phyloP scores from a whole-genome alignment of 2,888 invertebrate species.

The Pseudoips prasinana region DNA sequence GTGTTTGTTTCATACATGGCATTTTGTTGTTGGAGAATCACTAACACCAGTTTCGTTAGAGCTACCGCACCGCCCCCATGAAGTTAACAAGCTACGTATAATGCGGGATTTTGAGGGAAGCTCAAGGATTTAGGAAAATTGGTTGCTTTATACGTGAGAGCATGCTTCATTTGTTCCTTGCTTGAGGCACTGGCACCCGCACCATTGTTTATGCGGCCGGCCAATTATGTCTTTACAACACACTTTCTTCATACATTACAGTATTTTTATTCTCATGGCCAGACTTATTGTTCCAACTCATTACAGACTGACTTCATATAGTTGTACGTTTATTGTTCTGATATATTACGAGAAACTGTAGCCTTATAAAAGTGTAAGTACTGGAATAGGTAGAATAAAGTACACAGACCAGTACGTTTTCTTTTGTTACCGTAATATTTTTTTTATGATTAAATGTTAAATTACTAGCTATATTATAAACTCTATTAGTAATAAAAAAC shows the following conservation, averaged over 20 bases:
- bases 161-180: conserved; percentile 68
- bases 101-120: conserved; percentile 13
- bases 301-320: conserved; percentile 17
- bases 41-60: conserved; percentile 36
- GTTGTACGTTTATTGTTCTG: too few species aligned
- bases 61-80: conserved; percentile 22
- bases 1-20: conserved; percentile 54
- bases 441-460: too few species aligned
- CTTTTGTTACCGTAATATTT: too few species aligned
- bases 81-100: conserved; percentile 3
- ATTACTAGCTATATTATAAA: too few species aligned
- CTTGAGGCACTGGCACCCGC: conserved; percentile 63
- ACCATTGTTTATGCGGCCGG: conserved; percentile 68
- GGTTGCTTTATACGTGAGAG: conserved; percentile 59
- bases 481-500: too few species aligned
- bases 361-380: too few species aligned
- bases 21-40: conserved; percentile 54
- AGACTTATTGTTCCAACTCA: conserved; percentile 19
- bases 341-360: too few species aligned
- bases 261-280: conserved; percentile 29
- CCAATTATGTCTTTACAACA: conserved; percentile 71
- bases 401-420: too few species aligned
- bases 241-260: conserved; percentile 55
- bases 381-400: too few species aligned
- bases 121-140: conserved; percentile 39